Base-by-base conservation (phyloP, 2,888 invertebrate genomes). In the Mystacides longicornis region DNA sequence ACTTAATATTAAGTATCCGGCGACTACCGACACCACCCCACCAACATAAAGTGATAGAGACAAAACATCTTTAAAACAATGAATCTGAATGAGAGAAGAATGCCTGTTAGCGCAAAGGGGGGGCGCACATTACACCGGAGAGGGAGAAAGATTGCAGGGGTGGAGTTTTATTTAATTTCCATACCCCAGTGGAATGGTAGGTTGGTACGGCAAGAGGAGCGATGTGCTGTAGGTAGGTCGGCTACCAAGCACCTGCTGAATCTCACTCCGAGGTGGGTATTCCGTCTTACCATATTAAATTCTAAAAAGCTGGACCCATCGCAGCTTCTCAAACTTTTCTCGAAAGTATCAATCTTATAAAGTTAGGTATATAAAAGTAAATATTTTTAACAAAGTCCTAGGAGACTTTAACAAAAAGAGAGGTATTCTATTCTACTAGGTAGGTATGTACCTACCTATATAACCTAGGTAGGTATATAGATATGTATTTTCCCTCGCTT, bases 221-320 rank as follows among this genome's bases (percentile, higher is more conserved):
- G n/a, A n/a, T n/a, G n/a, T 27, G 7, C 27, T 27, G 27, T 11
- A 7, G 27, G 43, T 43, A 43, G 31, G 14, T 9, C 31, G 31
- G 14, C 14, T 11, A 43, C 18, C 20, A 20, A 16, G 48, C 48
- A 48, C 48, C 48, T 48, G 48, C 23, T 48, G 48, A 48, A 48
- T 22, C 48, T 48, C 48, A 20, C 18, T 14, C 48, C 16, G 16
- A 18, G 23, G 48, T 20, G 49, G 49, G 54, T 49, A 27, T 49
- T 54, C 54, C 49, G 49, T 54, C 54, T 54, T 50, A 49, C 54
- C 49, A 50, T 45, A 54, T 54, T 54, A 49, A 54, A 54, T 49
- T 54, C 21, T 50, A 45, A 54, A 43, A 48, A n/a, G 48, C 22
- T 48, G 48, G 48, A 48, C 48, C 21, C 48, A 11, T 23, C 23